Conservation (phyloP, 2,888 invertebrate species). For the Diarsia brunnea region DNA sequence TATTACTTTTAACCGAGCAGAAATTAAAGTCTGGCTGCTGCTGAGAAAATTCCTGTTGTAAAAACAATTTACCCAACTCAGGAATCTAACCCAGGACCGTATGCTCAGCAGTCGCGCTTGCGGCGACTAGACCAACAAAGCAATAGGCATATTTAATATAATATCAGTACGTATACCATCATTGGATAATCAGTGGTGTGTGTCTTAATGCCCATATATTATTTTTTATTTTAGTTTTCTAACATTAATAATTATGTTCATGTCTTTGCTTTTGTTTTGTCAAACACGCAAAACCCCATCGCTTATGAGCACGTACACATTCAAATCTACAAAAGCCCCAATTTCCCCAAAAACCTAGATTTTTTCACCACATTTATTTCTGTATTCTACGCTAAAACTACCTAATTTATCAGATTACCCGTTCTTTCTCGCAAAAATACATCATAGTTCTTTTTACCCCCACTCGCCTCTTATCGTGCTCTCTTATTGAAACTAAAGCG, state of each 20-base stretch:
- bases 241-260: neutral
- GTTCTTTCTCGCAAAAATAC: slow-evolving; percentile 60
- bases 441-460: slow-evolving; percentile 68
- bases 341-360: neutral
- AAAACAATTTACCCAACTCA: too few species aligned
- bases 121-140: too few species aligned
- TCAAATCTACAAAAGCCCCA: neutral
- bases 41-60: too few species aligned
- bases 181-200: neutral
- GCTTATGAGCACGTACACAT: neutral
- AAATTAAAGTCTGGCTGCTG: too few species aligned
- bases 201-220: neutral
- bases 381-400: slow-evolving; percentile 18
- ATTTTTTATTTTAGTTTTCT: neutral
- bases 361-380: slow-evolving; percentile 3
- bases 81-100: too few species aligned
- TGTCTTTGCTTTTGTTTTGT: neutral
- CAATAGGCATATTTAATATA: too few species aligned
- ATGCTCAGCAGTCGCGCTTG: too few species aligned
- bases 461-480: slow-evolving; percentile 74
- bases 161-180: too few species aligned
- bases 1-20: too few species aligned
- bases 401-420: slow-evolving; percentile 66
- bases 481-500: slow-evolving; percentile 84
- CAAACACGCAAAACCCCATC: neutral